Percentiles rank a stretch among this genome's conserved stretches.
Conservation (phyloP, 2,797 vertebrate genomes). For the Pempheris klunzingeri region DNA sequence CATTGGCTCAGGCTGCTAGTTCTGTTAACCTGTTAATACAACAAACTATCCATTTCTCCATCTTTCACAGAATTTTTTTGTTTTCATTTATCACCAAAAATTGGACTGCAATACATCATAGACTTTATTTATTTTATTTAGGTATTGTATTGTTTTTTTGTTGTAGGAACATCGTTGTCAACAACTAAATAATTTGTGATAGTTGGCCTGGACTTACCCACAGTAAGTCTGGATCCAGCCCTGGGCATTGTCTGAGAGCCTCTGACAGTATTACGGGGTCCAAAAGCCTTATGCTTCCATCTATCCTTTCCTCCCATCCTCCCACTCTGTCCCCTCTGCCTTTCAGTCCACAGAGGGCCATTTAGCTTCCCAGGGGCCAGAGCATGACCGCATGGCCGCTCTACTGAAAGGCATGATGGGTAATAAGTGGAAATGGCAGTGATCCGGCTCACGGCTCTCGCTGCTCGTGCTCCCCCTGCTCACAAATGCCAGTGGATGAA, state of each 20-base stretch:
- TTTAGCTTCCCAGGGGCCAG: constrained; percentile 77
- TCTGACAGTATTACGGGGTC: constrained; percentile 43
- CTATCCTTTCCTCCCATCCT: constrained; percentile 35
- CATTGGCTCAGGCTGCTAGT: background rate
- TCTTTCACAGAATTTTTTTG: background rate
- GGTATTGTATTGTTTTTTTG: background rate
- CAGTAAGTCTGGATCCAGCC: constrained; percentile 29
- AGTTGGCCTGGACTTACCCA: constrained; percentile 13
- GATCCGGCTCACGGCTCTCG: constrained; percentile 76
- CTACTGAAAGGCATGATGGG: constrained; percentile 83
- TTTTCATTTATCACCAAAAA: background rate
- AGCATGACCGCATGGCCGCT: constrained; percentile 75
- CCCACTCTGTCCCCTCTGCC: constrained; percentile 50
- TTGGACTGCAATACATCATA: too few relatives aligned
- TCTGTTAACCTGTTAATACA: background rate
- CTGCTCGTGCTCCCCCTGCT: constrained; percentile 59
- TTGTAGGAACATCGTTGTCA: background rate
- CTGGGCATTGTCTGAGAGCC: constrained; percentile 25
- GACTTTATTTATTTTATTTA: too few relatives aligned
- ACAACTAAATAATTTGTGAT: background rate
- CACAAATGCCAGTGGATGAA: constrained; percentile 77
- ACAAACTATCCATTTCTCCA: background rate
- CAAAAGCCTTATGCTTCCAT: constrained; percentile 23
- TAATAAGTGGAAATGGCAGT: constrained; percentile 84
- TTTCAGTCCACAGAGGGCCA: constrained; percentile 69